Evolutionary conservation across 2,113 vertebrate species (phyloP).

Genomic region (Pseudorhombus dupliciocellatus): DNA sequence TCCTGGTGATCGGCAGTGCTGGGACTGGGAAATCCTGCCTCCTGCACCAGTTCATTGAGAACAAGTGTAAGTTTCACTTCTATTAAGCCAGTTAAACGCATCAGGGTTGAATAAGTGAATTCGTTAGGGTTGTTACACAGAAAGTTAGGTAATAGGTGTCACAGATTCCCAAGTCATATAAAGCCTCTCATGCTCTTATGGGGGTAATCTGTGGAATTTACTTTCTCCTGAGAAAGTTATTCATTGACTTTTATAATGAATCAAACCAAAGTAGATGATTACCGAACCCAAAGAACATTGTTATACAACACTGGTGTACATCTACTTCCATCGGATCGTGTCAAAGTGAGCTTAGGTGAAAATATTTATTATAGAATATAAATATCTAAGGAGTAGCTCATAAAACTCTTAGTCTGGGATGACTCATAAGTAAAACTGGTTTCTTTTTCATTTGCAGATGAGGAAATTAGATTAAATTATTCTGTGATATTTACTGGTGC

Average conservation of each 20-base stretch:
- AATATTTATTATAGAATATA: no score
- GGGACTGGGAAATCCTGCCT: conserved; percentile 95
- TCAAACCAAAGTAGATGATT: conserved; percentile 18
- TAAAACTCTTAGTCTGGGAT: no score
- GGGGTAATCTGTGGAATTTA: not conserved
- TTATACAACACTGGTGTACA: no score
- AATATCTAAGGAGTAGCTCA: no score
- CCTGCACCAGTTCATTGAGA: conserved; percentile 95
- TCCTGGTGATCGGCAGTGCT: conserved; percentile 94
- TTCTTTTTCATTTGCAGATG: not conserved
- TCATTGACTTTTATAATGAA: conserved; percentile 1
- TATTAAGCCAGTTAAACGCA: conserved; percentile 1
- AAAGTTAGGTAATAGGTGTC: conserved; percentile 1
- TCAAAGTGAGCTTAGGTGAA: no score
- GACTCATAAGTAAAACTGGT: not conserved
- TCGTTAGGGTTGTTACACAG: not conserved
- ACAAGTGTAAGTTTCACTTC: conserved; percentile 86
- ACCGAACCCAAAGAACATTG: not conserved
- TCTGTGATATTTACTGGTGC: not conserved
- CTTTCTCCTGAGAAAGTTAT: conserved; percentile 2
- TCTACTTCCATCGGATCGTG: no score
- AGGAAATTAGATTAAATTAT: not conserved
- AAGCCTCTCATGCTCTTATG: not conserved
- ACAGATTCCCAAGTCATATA: not conserved
- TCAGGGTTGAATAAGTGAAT: not conserved